Evolutionary conservation across 2,888 invertebrate species (phyloP).

Genomic region (Hyalella azteca): DNA sequence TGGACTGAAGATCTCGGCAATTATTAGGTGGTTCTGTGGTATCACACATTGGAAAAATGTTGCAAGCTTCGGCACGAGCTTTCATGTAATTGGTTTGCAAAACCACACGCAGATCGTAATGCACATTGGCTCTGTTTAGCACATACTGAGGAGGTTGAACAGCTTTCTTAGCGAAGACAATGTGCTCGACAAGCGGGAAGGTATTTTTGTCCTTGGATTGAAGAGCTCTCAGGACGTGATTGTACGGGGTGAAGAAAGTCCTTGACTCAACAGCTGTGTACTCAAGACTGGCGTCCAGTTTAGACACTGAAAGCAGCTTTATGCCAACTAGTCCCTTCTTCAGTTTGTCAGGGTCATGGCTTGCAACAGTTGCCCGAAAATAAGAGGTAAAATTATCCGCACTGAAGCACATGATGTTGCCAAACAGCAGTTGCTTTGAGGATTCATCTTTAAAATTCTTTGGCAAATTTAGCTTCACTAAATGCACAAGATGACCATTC

Average conservation of each 20-base stretch:
- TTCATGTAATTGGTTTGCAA: neutral
- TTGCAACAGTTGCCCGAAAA: slow-evolving; percentile 41
- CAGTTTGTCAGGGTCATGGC: slow-evolving; percentile 41
- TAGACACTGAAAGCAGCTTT: slow-evolving; percentile 42
- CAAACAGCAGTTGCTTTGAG: slow-evolving; percentile 56
- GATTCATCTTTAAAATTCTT: slow-evolving; percentile 41
- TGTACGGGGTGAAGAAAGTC: slow-evolving; percentile 66
- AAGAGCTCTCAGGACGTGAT: slow-evolving; percentile 64
- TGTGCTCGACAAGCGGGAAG: slow-evolving; percentile 61
- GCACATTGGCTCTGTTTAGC: neutral
- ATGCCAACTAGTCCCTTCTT: slow-evolving; percentile 45
- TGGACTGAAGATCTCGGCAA: neutral
- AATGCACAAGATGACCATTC: slow-evolving; percentile 11
- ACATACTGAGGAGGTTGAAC: slow-evolving; percentile 48
- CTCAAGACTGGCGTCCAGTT: slow-evolving; percentile 24
- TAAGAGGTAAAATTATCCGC: slow-evolving; percentile 55
- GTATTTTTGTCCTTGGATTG: slow-evolving; percentile 60
- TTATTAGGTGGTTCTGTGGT: neutral
- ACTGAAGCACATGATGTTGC: slow-evolving; percentile 57
- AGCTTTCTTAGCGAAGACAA: slow-evolving; percentile 59
- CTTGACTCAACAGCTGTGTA: slow-evolving; percentile 64
- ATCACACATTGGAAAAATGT: neutral
- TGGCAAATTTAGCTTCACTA: slow-evolving; percentile 38
- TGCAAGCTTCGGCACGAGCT: neutral
- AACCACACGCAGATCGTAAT: slow-evolving; percentile 43